phyloP scores from a whole-genome alignment of 2,888 invertebrate genomes.

The Trissoscelio sp. region DNA sequence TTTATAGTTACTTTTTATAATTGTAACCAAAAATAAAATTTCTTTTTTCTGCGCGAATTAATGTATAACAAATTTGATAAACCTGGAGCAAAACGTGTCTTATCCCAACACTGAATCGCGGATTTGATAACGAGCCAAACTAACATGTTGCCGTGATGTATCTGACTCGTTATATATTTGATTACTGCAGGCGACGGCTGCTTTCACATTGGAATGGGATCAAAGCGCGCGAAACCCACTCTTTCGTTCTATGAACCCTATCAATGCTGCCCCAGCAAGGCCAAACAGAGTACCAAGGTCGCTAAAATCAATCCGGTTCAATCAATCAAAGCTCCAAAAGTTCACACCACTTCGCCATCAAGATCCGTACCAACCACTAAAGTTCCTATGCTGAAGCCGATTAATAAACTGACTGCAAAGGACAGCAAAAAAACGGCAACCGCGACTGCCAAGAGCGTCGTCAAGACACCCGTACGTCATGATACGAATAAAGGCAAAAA shows the following conservation, averaged over 20 bases:
- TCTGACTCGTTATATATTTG: conserved; percentile 89
- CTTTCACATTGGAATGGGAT: conserved; percentile 98
- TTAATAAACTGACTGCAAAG: conserved; percentile 83
- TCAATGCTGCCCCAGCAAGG: conserved; percentile 96
- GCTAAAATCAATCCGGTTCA: conserved; percentile 87
- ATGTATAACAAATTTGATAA: conserved; percentile 5
- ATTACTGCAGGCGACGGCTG: conserved; percentile 98
- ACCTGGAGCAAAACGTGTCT: conserved; percentile 23
- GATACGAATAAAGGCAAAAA: conserved; percentile 88
- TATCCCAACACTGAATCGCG: conserved; percentile 28
- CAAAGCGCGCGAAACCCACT: conserved; percentile 90
- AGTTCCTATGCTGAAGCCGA: conserved; percentile 79
- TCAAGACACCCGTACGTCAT: conserved; percentile 79
- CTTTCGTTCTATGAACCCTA: conserved; percentile 93
- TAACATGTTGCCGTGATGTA: conserved; percentile 67
- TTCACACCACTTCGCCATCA: conserved; percentile 73
- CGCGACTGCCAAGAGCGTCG: conserved; percentile 73
- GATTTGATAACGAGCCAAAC: conserved; percentile 58
- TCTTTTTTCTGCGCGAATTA: conserved; percentile 38
- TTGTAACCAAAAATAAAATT: conserved; percentile 8
- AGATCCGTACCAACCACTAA: conserved; percentile 72
- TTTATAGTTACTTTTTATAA: not conserved
- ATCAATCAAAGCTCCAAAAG: conserved; percentile 60
- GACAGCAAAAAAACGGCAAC: conserved; percentile 82
- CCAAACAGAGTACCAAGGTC: conserved; percentile 91